Conservation (phyloP, 2,797 vertebrate genomes). For the Xerus rutilus region DNA sequence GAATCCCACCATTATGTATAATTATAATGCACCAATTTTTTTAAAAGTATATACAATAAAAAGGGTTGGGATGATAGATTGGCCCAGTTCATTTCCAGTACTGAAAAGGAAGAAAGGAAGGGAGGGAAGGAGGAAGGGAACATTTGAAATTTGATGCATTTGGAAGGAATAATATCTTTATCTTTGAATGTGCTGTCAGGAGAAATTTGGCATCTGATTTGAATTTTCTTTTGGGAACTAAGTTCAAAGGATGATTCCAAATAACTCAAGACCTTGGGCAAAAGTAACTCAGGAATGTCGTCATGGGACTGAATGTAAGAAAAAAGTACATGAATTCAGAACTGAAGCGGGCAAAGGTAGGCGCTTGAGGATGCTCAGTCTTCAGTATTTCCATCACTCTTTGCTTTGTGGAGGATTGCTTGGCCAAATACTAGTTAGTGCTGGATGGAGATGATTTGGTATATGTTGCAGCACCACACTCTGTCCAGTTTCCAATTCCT, state of each 20-base stretch:
- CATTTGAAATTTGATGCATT: not conserved
- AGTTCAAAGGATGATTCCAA: conserved; percentile 21
- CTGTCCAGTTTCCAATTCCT: not conserved
- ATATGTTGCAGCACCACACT: not conserved
- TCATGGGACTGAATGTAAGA: not conserved
- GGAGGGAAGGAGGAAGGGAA: too few species aligned
- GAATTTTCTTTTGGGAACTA: conserved; percentile 7
- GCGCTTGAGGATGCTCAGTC: not conserved
- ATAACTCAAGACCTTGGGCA: not conserved
- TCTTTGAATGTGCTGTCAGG: not conserved
- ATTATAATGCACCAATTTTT: too few species aligned
- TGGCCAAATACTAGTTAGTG: not conserved
- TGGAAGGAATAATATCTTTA: not conserved
- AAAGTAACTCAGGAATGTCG: not conserved
- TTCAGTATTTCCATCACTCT: not conserved
- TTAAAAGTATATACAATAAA: too few species aligned
- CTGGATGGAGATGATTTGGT: not conserved
- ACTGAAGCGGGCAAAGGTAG: not conserved
- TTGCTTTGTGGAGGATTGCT: too few species aligned
- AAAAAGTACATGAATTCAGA: not conserved
- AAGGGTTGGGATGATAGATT: too few species aligned
- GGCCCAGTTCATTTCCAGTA: too few species aligned
- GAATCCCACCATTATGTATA: too few species aligned
- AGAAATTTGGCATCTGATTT: not conserved
- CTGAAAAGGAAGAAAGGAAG: too few species aligned